Base-by-base conservation (phyloP, 2,113 vertebrate genomes). In the Gobiocypris rarus region DNA sequence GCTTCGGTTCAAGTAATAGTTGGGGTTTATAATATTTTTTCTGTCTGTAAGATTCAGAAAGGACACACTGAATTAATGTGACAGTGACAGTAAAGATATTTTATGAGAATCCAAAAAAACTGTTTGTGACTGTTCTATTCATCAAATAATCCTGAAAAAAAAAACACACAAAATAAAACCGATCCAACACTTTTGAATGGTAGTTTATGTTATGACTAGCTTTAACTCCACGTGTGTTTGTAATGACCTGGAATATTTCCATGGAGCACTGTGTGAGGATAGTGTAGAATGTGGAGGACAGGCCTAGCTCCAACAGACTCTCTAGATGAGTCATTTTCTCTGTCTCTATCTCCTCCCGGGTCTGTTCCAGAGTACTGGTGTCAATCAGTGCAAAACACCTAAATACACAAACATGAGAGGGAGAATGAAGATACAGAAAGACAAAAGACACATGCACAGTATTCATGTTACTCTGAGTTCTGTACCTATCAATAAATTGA, bases 251-350 rank as follows among this genome's bases (percentile, higher is more conserved):
- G 91, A 99, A 99, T 90, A 99, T 98, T 85, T 98, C 97, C 92
- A 96, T 94, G 78, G 97, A 99, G 87, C 97, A 98, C 58, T 99
- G 98, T 17, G 97, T 99, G 83, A 99, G 96, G 91, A 99, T 96
- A 88, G 97, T 99, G 92, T 96, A 98, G 86, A 99, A 99, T 1
- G 98, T 99, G 75, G 98, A 99, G 80, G 98, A 99, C 38, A 99
- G 93, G 52, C 98, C 98, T 6, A 99, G 92, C 88, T 99, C 98
- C 9, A 99, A 97, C 81, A 99, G 91, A 93, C 96, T 99, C 91
- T 99, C 97, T 82, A 99, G 89, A 83, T 98, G 97, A 89, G 97
- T 99, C 97, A 99, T 98, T 91, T 99, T 99, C 91, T 99, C 98
- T 0, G 97, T 99, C 94, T 99, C 97, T 0, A 96, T 97, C 93